Evolutionary conservation across 1,140 invertebrate genomes (phyloP).

Genomic region (Trypoxylus dichotomus): DNA sequence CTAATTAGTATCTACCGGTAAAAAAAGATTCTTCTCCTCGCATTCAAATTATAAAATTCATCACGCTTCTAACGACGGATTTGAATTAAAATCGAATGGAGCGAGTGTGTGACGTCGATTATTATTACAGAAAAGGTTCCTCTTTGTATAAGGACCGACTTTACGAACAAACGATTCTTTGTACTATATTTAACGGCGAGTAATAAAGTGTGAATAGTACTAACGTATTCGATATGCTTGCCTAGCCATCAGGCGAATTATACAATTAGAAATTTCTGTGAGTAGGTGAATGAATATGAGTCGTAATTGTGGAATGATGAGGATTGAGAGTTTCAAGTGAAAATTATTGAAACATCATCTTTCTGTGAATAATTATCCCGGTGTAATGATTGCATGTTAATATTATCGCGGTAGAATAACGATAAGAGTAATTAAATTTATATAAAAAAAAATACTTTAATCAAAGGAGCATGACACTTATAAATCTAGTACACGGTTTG

Average conservation of each 20-base stretch:
- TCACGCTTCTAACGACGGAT: neutral
- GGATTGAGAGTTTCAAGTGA: neutral
- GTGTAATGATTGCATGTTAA: neutral
- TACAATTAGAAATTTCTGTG: neutral
- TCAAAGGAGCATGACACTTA: too few species aligned
- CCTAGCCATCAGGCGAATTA: neutral
- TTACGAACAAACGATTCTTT: neutral
- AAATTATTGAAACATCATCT: neutral
- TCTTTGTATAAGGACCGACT: neutral
- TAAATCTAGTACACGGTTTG: too few species aligned
- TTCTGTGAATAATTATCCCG: neutral
- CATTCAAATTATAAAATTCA: neutral
- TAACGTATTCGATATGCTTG: neutral
- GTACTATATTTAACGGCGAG: neutral
- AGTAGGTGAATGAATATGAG: neutral
- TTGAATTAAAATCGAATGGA: neutral
- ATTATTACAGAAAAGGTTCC: neutral
- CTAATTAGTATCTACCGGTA: neutral
- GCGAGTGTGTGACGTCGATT: neutral
- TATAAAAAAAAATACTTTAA: too few species aligned
- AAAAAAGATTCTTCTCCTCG: neutral
- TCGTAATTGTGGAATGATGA: neutral
- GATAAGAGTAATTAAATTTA: neutral
- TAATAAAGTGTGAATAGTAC: neutral
- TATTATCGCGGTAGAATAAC: neutral